These are phyloP conservation scores for Patella vulgata DNA, from an alignment of 1,140 invertebrate species.

Conservation along the genomic window DNA sequence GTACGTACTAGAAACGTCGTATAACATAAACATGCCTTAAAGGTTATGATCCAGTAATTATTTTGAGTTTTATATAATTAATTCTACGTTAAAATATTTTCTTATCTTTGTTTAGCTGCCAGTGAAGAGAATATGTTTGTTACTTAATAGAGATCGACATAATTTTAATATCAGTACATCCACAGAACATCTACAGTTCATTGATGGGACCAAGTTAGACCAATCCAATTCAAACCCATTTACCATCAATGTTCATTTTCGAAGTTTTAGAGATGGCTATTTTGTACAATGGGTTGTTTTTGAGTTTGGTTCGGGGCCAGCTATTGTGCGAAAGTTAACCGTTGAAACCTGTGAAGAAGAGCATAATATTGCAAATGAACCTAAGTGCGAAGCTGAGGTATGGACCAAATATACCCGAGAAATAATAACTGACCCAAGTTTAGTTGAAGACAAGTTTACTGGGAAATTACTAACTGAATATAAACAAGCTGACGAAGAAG, in stretches of 20 bases:
- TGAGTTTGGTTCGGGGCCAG: slow-evolving; percentile 53
- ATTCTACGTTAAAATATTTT: too few species aligned
- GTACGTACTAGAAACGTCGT: too few species aligned
- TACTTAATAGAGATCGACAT: slow-evolving; percentile 58
- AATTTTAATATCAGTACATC: slow-evolving; percentile 45
- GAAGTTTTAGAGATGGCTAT: slow-evolving; percentile 57
- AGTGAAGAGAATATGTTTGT: slow-evolving; percentile 48
- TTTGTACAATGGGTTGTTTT: slow-evolving; percentile 61
- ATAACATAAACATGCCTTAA: too few species aligned
- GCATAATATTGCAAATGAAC: slow-evolving; percentile 46
- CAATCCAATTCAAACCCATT: background rate
- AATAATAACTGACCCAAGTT: slow-evolving; percentile 38
- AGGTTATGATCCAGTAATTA: too few species aligned
- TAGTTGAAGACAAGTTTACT: slow-evolving; percentile 27
- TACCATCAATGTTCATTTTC: slow-evolving; percentile 42
- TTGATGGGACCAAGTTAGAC: slow-evolving; percentile 47
- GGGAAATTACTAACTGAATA: slow-evolving; percentile 43
- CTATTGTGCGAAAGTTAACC: slow-evolving; percentile 48
- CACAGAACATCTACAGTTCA: slow-evolving; percentile 43
- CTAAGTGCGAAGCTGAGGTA: slow-evolving; percentile 49
- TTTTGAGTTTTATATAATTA: too few species aligned
- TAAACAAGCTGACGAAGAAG: slow-evolving; percentile 47
- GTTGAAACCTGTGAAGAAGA: slow-evolving; percentile 52
- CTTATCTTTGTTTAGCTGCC: slow-evolving; percentile 31
- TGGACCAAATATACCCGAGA: slow-evolving; percentile 55